Evolutionary conservation across 2,797 vertebrate genomes (phyloP), one percentile per base, ranked within the genome.

Genomic region (Neosalanx taihuensis): DNA sequence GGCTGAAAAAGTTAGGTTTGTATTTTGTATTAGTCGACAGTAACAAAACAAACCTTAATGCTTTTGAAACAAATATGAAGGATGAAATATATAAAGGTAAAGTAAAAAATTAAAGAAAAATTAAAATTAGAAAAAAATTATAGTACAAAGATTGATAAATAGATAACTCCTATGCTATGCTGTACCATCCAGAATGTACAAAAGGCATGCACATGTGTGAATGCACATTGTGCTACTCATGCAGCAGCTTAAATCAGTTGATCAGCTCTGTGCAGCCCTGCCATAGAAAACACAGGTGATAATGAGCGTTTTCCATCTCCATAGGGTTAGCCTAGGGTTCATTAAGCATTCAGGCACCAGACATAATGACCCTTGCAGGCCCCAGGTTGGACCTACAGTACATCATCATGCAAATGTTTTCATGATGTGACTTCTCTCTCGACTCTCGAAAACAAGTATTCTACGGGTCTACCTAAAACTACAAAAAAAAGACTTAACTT

Each of bases 361-460:
- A 92, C 91, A 90, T 94, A 94, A 94, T 91, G 92, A 90, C 88
- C 89, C 51, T 91, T 89, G 83, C 86, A 93, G 90, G 91, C 91
- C 87, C 90, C 92, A 88, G 74, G 89, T 87, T 84, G 84, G 84
- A 76, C 89, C 92, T 89, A 90, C 89, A 92, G 91, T 91, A 92
- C 92, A 90, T 91, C 91, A 15, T 15, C 51, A 56, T 56, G 51
- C 17, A 9, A 4, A 18, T 5, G 18, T 56, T n/a, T 56, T n/a
- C 4, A 17, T 56, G 15, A 18, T n/a, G 18, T 56, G 92, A 93
- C 90, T 87, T 92, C 90, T 91, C 90, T 61, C 6, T 23, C 29
- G 58, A 1, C 2, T 20, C 10, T 4, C n/a, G 18, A 56, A 37
- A 51, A 31, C 51, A 59, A 62, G 65, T 75, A 26, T 1, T 69